A percentile compares a stretch with the other conserved stretches of the same genome.
These are phyloP conservation scores for Tenebrosternarchus preto DNA, from an alignment of 2,113 vertebrate species.

Conservation along the genomic window DNA sequence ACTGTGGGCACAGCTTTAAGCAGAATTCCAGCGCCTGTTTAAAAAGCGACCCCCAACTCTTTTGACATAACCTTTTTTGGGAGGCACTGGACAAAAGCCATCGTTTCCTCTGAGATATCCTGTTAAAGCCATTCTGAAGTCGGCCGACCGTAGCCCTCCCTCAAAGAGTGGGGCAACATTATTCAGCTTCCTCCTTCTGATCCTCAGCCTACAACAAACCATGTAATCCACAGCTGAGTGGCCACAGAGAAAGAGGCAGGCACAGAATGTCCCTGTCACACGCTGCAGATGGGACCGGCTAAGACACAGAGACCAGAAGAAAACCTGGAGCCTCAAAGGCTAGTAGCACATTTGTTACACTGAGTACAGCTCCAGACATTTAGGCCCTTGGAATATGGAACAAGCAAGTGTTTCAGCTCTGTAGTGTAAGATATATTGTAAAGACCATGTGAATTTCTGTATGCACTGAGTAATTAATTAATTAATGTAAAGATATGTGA, in stretches of 20 bases:
- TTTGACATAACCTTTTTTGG: slow-evolving; percentile 70
- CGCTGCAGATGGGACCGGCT: slow-evolving; percentile 48
- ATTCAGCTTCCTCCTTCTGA: slow-evolving; percentile 81
- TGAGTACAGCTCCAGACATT: slow-evolving; percentile 25
- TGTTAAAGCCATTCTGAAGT: slow-evolving; percentile 78
- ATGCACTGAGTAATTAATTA: background rate
- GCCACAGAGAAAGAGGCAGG: slow-evolving; percentile 73
- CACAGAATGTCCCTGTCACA: slow-evolving; percentile 70
- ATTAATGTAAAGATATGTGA: background rate
- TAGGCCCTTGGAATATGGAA: background rate
- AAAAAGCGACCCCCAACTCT: slow-evolving; percentile 71
- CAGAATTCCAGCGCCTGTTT: slow-evolving; percentile 75
- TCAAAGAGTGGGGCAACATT: slow-evolving; percentile 77
- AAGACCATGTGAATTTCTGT: background rate
- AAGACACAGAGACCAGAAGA: slow-evolving; percentile 32
- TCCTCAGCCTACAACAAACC: slow-evolving; percentile 79
- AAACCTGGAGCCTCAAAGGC: slow-evolving; percentile 21
- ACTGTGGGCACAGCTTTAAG: slow-evolving; percentile 72
- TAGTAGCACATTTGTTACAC: slow-evolving; percentile 21
- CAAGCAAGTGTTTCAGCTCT: background rate
- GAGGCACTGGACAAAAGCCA: slow-evolving; percentile 75
- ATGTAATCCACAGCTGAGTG: slow-evolving; percentile 79
- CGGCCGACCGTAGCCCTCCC: slow-evolving; percentile 74
- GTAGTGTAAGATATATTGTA: background rate
- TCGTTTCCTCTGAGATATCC: slow-evolving; percentile 80